These are phyloP conservation scores for Centropristis striata DNA, from an alignment of 2,113 vertebrate genomes.

Conservation along the genomic window DNA sequence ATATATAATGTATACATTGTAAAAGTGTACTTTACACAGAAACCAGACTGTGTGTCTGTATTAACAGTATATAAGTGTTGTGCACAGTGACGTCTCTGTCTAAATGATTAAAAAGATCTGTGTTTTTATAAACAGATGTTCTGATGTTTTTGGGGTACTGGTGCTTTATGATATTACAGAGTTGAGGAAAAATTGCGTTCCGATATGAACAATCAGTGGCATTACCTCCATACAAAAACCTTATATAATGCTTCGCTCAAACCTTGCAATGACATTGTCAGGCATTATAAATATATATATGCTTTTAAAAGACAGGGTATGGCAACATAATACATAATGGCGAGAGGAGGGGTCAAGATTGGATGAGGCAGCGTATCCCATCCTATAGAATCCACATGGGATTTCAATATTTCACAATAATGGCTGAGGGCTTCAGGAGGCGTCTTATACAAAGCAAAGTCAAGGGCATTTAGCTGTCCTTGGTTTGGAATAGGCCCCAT, in stretches of 20 bases:
- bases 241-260: not conserved
- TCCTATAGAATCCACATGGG: conserved; percentile 15
- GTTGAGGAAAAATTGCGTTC: not conserved
- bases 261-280: not conserved
- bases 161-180: not conserved
- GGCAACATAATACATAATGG: not conserved
- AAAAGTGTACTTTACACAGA: conserved; percentile 52
- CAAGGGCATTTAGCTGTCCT: not conserved
- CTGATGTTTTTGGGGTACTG: not conserved
- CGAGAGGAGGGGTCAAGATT: conserved; percentile 9
- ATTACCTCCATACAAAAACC: not conserved
- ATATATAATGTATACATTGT: conserved; percentile 56
- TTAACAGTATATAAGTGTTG: conserved; percentile 55
- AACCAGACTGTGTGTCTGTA: conserved; percentile 56
- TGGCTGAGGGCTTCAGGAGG: not conserved
- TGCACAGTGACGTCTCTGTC: conserved; percentile 51
- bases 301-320: not conserved
- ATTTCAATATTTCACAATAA: conserved; percentile 38
- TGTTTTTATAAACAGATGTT: conserved; percentile 61
- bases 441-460: not conserved
- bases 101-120: conserved; percentile 67
- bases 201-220: not conserved
- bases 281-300: not conserved
- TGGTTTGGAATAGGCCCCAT: conserved; percentile 4
- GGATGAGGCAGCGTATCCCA: not conserved